phyloP scores from a whole-genome alignment of 2,888 invertebrate genomes.

The Resseliella maxima region DNA sequence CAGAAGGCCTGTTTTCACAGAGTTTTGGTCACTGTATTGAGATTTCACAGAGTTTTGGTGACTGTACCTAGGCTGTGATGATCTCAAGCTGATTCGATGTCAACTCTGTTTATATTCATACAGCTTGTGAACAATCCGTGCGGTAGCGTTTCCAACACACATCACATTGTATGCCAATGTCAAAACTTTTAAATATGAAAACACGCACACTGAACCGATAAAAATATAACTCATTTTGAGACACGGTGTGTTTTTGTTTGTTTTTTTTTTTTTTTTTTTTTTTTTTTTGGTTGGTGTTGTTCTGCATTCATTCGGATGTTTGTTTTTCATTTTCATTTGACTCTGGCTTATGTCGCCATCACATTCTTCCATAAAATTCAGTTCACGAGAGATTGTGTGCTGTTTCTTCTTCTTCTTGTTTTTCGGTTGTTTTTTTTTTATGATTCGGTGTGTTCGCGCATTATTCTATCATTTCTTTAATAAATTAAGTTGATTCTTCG shows the following conservation, averaged over 20 bases:
- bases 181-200: background rate
- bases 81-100: background rate
- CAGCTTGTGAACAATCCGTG: background rate
- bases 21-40: background rate
- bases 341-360: background rate
- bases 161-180: background rate
- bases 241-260: background rate
- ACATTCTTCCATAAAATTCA: background rate
- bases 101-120: background rate
- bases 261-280: too few relatives aligned
- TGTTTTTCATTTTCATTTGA: background rate
- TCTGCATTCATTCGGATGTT: background rate
- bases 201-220: background rate
- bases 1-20: too few relatives aligned
- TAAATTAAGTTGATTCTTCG: background rate
- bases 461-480: slow-evolving; percentile 8
- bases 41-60: background rate
- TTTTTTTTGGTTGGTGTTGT: background rate
- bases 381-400: background rate
- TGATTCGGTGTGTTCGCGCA: background rate
- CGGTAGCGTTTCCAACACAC: background rate
- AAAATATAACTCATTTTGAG: background rate
- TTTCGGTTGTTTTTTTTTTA: background rate
- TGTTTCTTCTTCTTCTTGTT: too few relatives aligned
- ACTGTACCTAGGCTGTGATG: background rate